These are phyloP conservation scores for Enteromius paludinosus DNA, from an alignment of 2,797 vertebrate genomes.

Conservation along the genomic window DNA sequence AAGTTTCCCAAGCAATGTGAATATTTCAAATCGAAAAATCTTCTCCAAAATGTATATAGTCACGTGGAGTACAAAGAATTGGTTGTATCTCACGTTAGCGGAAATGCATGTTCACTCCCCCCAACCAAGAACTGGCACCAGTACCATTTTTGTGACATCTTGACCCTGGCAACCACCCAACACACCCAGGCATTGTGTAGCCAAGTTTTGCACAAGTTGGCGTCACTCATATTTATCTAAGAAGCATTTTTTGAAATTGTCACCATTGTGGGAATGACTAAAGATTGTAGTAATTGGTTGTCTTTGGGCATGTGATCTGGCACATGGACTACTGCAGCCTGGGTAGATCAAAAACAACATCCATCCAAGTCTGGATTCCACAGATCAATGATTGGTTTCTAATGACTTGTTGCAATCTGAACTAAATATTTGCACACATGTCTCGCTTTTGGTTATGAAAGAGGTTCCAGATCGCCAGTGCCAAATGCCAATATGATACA, in stretches of 20 bases:
- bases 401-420: conserved; percentile 9
- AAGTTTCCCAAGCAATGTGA: not conserved
- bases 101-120: too few relatives aligned
- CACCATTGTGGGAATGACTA: not conserved
- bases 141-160: not conserved
- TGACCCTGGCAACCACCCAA: not conserved
- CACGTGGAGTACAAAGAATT: not conserved
- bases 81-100: not conserved
- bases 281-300: not conserved
- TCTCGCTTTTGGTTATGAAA: conserved; percentile 8
- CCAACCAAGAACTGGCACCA: not conserved
- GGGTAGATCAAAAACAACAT: conserved; percentile 12
- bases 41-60: not conserved
- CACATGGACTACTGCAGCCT: not conserved
- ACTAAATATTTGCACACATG: conserved; percentile 16
- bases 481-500: conserved; percentile 41
- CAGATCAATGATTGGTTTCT: not conserved
- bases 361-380: not conserved
- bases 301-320: not conserved
- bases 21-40: not conserved
- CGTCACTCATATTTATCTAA: not conserved
- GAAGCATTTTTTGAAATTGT: not conserved
- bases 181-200: not conserved
- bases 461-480: conserved; percentile 13
- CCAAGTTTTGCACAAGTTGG: not conserved